Evolutionary conservation across 2,888 invertebrate genomes (phyloP).

Genomic region (Eristalis arbustorum): DNA sequence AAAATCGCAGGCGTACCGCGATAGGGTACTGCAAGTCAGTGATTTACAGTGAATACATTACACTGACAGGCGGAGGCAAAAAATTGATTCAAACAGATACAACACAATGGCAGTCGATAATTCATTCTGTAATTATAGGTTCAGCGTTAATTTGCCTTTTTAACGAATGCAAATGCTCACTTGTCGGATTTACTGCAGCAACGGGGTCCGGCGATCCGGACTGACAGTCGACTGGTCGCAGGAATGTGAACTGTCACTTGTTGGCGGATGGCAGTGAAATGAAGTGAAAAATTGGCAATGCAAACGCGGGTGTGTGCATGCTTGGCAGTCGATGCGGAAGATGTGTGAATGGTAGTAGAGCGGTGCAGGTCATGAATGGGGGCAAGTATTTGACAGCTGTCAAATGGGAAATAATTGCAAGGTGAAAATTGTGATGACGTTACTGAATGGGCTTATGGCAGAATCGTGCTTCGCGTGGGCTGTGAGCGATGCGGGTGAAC

Average conservation of each 20-base stretch:
- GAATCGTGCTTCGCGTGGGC: neutral
- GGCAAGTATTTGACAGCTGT: neutral
- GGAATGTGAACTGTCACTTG: neutral
- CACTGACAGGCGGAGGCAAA: conserved; percentile 35
- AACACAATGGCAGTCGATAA: conserved; percentile 59
- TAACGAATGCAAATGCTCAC: conserved; percentile 17
- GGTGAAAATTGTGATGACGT: neutral
- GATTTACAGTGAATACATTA: conserved; percentile 64
- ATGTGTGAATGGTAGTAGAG: neutral
- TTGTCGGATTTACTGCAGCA: conserved; percentile 10
- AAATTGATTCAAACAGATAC: conserved; percentile 50
- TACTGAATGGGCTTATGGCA: neutral
- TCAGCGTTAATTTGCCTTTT: conserved; percentile 43
- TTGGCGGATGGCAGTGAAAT: neutral
- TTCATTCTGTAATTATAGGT: conserved; percentile 62
- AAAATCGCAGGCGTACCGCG: neutral
- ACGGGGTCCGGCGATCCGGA: neutral
- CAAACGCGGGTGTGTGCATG: neutral
- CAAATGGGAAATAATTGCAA: neutral
- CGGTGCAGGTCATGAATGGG: neutral
- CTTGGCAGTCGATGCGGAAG: neutral
- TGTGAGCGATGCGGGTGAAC: no score
- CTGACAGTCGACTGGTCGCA: neutral
- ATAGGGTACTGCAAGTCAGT: neutral
- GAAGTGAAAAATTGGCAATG: neutral